These are phyloP conservation scores for Spermophilus dauricus DNA, from an alignment of 2,113 vertebrate genomes.

Conservation along the genomic window DNA sequence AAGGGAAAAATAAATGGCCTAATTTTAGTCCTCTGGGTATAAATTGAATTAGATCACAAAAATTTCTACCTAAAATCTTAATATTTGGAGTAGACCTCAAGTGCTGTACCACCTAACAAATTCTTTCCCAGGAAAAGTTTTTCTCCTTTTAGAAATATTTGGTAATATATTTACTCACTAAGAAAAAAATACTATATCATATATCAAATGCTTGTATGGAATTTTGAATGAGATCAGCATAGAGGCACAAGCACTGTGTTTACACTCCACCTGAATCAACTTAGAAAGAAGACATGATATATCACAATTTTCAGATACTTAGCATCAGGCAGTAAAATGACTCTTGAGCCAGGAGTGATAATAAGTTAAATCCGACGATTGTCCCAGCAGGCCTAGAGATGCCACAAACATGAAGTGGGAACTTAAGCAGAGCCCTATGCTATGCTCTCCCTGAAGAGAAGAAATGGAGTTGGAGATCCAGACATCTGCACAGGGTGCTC, in stretches of 20 bases:
- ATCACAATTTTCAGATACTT: not conserved
- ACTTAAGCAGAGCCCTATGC: not conserved
- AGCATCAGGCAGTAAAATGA: not conserved
- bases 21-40: not conserved
- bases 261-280: not conserved
- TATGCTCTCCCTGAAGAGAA: not conserved
- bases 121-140: not conserved
- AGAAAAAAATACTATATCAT: not conserved
- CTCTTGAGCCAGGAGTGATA: not conserved
- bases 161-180: not conserved
- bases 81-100: not conserved
- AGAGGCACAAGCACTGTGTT: not conserved
- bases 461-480: not conserved
- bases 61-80: not conserved
- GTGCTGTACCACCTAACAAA: not conserved
- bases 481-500: not conserved
- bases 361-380: not conserved
- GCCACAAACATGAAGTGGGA: too few species aligned
- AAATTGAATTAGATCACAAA: not conserved
- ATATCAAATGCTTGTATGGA: not conserved
- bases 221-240: not conserved
- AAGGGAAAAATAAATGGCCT: not conserved
- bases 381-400: not conserved
- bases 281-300: not conserved
- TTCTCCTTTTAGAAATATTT: slow-evolving; percentile 5